Evolutionary conservation across 1,140 invertebrate genomes (phyloP).

Genomic region (Drosophila dunni): DNA sequence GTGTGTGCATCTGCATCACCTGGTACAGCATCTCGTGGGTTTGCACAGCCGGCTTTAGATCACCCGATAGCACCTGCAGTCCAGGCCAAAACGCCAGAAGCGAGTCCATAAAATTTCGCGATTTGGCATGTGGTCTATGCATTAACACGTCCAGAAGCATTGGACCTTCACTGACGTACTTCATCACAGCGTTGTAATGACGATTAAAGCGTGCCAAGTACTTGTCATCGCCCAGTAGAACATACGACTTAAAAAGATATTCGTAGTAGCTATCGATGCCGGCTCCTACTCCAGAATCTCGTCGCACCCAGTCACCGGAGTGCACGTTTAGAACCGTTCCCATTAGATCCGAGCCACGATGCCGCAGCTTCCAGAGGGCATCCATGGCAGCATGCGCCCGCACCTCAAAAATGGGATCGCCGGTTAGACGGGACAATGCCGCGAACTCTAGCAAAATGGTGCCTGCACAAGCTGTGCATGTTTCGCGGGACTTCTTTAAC

Average conservation of each 20-base stretch:
- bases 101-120: conserved; percentile 98
- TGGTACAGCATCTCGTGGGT: conserved; percentile 99
- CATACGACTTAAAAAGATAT: conserved; percentile 97
- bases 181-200: conserved; percentile 99
- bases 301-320: conserved; percentile 97
- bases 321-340: conserved; percentile 98
- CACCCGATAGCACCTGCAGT: conserved; percentile 94
- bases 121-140: conserved; percentile 97
- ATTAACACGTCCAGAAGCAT: conserved; percentile 99
- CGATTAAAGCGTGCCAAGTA: conserved; percentile 97
- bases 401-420: conserved; percentile 95
- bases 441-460: conserved; percentile 99
- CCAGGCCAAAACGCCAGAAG: conserved; percentile 99
- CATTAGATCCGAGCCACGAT: conserved; percentile 96
- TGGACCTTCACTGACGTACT: conserved; percentile 97
- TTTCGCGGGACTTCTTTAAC: conserved; percentile 92
- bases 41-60: conserved; percentile 98
- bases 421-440: conserved; percentile 95
- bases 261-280: conserved; percentile 99
- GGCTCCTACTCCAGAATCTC: conserved; percentile 98
- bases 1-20: conserved; percentile 98
- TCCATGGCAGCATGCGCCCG: conserved; percentile 99
- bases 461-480: conserved; percentile 99
- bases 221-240: conserved; percentile 93
- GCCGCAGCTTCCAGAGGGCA: conserved; percentile 96